Percentiles rank a stretch among this genome's conserved stretches.
These are phyloP conservation scores for Strix uralensis DNA, from an alignment of 2,113 vertebrate species.

Conservation along the genomic window DNA sequence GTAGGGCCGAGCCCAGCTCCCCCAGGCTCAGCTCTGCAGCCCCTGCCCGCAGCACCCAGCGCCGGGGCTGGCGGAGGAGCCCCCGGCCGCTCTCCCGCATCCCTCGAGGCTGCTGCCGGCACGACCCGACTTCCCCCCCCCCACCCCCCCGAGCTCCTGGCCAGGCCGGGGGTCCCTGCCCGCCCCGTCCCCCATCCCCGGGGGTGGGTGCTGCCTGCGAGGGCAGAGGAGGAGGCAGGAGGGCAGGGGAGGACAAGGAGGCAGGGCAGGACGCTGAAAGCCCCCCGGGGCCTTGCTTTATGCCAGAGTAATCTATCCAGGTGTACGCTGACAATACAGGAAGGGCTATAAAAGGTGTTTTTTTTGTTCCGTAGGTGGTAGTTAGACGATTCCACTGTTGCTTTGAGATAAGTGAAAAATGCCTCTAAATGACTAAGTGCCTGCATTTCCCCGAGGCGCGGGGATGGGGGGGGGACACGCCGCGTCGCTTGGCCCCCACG, in stretches of 20 bases:
- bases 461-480: background rate
- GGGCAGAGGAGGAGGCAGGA: background rate
- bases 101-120: background rate
- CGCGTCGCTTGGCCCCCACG: accelerated
- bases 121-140: accelerated
- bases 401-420: background rate
- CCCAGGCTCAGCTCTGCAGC: background rate
- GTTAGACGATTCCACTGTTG: background rate
- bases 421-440: conserved; percentile 43
- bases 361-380: background rate
- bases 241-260: background rate
- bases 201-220: too few species aligned
- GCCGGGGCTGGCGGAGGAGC: background rate
- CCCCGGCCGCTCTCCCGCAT: accelerated
- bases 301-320: background rate
- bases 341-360: background rate
- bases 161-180: background rate
- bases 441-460: background rate
- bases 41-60: background rate
- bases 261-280: background rate
- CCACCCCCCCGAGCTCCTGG: background rate
- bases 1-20: background rate
- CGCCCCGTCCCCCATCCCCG: accelerated
- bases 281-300: background rate
- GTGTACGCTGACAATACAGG: background rate